phyloP scores from a whole-genome alignment of 2,888 invertebrate species.

The Cenopis cana region DNA sequence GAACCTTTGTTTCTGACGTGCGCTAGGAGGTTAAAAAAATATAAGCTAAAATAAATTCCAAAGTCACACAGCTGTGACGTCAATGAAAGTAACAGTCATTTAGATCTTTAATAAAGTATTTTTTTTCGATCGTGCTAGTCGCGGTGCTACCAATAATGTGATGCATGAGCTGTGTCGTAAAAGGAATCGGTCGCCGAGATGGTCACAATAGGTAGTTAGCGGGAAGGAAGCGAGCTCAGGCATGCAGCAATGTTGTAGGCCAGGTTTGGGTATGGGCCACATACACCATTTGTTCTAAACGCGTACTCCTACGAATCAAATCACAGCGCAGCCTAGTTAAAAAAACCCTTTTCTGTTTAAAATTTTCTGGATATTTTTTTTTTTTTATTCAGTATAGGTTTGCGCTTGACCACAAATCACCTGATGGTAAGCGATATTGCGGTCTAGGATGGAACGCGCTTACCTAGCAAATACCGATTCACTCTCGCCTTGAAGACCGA shows the following conservation, averaged over 20 bases:
- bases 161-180: conserved; percentile 27
- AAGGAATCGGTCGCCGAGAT: conserved; percentile 47
- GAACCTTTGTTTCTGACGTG: conserved; percentile 37
- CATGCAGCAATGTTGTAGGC: conserved; percentile 57
- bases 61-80: conserved; percentile 33
- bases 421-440: too few species aligned
- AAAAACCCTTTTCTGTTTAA: too few species aligned
- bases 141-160: not conserved
- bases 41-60: conserved; percentile 18
- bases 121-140: not conserved
- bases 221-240: conserved; percentile 52
- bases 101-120: conserved; percentile 12
- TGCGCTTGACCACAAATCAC: too few species aligned
- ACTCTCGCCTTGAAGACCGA: too few species aligned
- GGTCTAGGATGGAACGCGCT: too few species aligned
- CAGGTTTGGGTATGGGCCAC: conserved; percentile 24
- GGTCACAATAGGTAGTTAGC: conserved; percentile 64
- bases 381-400: too few species aligned
- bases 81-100: conserved; percentile 34
- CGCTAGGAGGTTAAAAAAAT: conserved; percentile 40
- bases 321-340: too few species aligned
- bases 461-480: too few species aligned
- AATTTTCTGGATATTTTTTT: too few species aligned
- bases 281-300: conserved; percentile 4
- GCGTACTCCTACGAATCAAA: not conserved